Conservation (phyloP, 2,888 invertebrate genomes). For the Xestia ashworthii region DNA sequence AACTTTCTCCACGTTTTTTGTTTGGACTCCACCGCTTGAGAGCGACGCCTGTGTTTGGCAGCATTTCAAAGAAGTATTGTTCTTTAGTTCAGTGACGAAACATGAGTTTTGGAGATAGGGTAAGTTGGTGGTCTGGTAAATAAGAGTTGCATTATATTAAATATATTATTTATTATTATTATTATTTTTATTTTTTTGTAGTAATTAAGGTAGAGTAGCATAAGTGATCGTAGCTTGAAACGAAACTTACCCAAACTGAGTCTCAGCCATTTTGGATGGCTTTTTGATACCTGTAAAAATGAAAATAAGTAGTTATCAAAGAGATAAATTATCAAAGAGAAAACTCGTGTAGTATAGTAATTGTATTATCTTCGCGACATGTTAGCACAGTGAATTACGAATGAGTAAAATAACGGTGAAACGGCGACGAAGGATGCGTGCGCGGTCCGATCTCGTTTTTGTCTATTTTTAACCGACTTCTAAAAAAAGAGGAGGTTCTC, state of each 20-base stretch:
- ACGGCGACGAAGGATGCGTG: too few species aligned
- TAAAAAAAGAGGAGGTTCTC: too few species aligned
- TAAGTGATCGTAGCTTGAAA: neutral
- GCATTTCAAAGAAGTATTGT: constrained; percentile 59
- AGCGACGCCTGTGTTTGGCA: constrained; percentile 61
- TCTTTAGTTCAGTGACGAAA: constrained; percentile 35
- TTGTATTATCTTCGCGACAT: too few species aligned
- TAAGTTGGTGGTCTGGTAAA: neutral
- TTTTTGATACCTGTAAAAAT: constrained; percentile 49
- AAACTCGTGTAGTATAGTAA: too few species aligned
- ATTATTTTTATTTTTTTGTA: too few species aligned
- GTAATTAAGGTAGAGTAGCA: too few species aligned
- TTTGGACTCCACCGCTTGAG: constrained; percentile 60
- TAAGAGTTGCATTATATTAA: neutral
- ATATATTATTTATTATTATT: too few species aligned
- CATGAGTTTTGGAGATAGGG: neutral
- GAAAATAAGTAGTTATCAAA: neutral
- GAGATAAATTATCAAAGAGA: neutral
- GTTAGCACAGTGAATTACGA: too few species aligned
- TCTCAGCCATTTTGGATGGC: constrained; percentile 52
- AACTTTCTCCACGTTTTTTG: constrained; percentile 61
- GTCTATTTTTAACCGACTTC: too few species aligned
- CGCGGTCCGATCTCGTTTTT: too few species aligned
- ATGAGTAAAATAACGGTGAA: too few species aligned
- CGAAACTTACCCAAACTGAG: constrained; percentile 52